Evolutionary conservation across 1,140 invertebrate species (phyloP).

Genomic region (Trachymyrmex cornetzi): DNA sequence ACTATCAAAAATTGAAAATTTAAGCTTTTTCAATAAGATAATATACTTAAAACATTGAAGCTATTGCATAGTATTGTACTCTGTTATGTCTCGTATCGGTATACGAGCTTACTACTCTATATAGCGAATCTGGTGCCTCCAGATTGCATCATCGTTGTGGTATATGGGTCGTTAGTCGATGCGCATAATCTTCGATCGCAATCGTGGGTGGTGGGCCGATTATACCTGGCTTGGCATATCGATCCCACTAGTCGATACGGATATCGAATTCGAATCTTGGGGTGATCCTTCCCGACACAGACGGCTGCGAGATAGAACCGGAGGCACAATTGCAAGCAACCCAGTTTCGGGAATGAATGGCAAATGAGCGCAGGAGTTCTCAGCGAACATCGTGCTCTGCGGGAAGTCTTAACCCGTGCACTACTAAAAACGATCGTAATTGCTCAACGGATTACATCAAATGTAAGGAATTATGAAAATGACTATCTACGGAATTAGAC

Average conservation of each 20-base stretch:
- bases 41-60: conserved; percentile 18
- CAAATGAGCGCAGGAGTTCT: conserved; percentile 52
- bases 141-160: conserved; percentile 77
- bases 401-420: conserved; percentile 34
- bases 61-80: not conserved
- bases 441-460: conserved; percentile 22
- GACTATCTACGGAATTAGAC: not conserved
- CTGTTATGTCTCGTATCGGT: conserved; percentile 14
- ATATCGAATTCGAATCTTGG: conserved; percentile 68
- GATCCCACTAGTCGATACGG: conserved; percentile 74
- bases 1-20: not conserved
- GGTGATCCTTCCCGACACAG: conserved; percentile 48
- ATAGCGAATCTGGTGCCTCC: conserved; percentile 58
- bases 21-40: not conserved
- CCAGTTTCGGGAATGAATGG: conserved; percentile 73
- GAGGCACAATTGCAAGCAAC: conserved; percentile 69
- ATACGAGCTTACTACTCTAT: conserved; percentile 13
- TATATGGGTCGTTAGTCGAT: conserved; percentile 71
- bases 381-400: not conserved
- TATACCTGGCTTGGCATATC: conserved; percentile 72
- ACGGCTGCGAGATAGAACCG: conserved; percentile 57
- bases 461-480: conserved; percentile 33
- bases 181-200: conserved; percentile 78
- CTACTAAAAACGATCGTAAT: conserved; percentile 30
- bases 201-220: conserved; percentile 67